phyloP scores from a whole-genome alignment of 1,140 invertebrate genomes.

The Drosophila azteca region DNA sequence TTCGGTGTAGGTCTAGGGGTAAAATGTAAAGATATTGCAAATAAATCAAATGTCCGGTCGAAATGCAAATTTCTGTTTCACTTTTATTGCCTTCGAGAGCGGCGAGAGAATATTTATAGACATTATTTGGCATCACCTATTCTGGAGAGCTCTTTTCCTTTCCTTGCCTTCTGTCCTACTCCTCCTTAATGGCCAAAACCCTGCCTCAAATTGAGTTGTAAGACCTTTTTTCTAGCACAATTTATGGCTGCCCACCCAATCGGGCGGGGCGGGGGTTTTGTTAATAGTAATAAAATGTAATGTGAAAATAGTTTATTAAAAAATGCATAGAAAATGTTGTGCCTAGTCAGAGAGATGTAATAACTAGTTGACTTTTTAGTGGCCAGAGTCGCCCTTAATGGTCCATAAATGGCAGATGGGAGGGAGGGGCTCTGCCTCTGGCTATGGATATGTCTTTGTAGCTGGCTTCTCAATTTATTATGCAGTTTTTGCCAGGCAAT shows the following conservation, averaged over 20 bases:
- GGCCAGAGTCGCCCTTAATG: conserved; percentile 39
- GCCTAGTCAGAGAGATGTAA: neutral
- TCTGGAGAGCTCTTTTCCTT: conserved; percentile 1
- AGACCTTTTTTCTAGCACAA: conserved; percentile 11
- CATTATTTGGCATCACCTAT: conserved; percentile 33
- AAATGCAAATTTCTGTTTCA: conserved; percentile 33
- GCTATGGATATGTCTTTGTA: no score
- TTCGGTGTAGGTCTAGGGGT: conserved; percentile 3
- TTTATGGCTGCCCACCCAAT: conserved; percentile 17
- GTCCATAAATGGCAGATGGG: conserved; percentile 58
- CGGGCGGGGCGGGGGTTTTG: neutral
- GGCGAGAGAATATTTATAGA: conserved; percentile 5
- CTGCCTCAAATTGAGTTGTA: no score
- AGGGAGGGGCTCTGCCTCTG: no score
- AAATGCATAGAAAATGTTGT: conserved; percentile 19
- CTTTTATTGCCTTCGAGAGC: conserved; percentile 23
- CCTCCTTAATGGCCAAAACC: no score
- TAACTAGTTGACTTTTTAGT: conserved; percentile 27
- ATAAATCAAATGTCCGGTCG: conserved; percentile 41
- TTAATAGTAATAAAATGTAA: conserved; percentile 36
- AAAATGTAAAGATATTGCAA: conserved; percentile 29
- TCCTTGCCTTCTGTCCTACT: no score
- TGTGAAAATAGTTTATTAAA: conserved; percentile 8
- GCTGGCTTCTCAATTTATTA: conserved; percentile 36
- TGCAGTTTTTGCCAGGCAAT: conserved; percentile 59